Base-by-base conservation (phyloP, 2,113 vertebrate species). In the Anhinga rufa region DNA sequence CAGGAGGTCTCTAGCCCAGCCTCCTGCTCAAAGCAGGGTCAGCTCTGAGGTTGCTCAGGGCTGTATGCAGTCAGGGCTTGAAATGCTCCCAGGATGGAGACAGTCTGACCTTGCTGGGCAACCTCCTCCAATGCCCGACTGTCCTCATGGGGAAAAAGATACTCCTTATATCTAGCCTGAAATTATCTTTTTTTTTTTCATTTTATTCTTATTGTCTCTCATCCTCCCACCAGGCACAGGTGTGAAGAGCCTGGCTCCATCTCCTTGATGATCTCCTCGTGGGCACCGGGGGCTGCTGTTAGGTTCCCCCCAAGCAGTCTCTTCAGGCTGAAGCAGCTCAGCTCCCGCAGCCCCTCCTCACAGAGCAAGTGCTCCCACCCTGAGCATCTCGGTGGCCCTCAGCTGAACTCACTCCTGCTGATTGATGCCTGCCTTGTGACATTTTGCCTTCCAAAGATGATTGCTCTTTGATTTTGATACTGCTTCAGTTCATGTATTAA, bases 41-140 rank as follows among this genome's bases (percentile, higher is more conserved):
- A 17, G 26, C 13, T 60, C 42, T 51, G 28, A 64, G 54, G 34
- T 66, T 82, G 24, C 32, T 66, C 24, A 22, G 22, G 15, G 19
- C 13, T 60, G 14, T 36, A 32, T 36, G 38, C 26, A 48, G 31
- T 9, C 2, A 3, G 58, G 40, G 10, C 20, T 55, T 71, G 70
- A 77, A 82, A 77, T 0, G 1, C 31, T 61, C 76, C 31, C 34
- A 61, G 19, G 12, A 42, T 46, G 13, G 48, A 82, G 42, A 40
- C 0, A 3, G 11, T 66, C 29, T 2, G 2, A 7, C 26, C 19
- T 44, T 0, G 0, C 58, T n/a, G 25, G 49, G 12, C 17, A n/a
- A 46, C 25, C 44, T 88, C 29, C 14, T 85, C 22, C 51, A 48
- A 26, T 25, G 40, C 55, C 20, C 1, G 2, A 19, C 46, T 22